Base-by-base conservation (phyloP, 1,140 invertebrate genomes). In the Drosophila ercepeae region DNA sequence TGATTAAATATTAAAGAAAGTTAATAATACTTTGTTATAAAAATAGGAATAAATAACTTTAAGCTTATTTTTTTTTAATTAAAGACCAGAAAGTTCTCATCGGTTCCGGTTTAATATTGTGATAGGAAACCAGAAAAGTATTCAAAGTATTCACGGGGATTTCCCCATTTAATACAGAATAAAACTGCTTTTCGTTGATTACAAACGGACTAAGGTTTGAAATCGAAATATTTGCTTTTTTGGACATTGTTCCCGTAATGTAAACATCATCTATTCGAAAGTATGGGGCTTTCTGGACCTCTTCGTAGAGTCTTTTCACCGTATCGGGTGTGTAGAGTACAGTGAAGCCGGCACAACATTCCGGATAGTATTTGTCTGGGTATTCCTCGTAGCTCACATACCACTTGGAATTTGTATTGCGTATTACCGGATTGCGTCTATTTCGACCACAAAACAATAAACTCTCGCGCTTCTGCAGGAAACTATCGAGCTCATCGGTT, bases 241-340 rank as follows among this genome's bases (percentile, higher is more conserved):
- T 89, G 2, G 94, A 93, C 41, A 96, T 82, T 11, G 94, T 94
- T 27, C 96, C 96, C 2, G 96, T 97, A 13, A 97, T 92, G 75
- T 95, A 94, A 11, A 97, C 95, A 91, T 97, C 96, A 89, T 97
- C 96, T 46, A 97, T 95, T 95, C 96, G 96, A 92, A 97, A 97
- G 89, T 94, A 96, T 1, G 92, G 91, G 4, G 93, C 72, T 39
- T 90, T 91, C 82, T 95, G 94, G 5, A 94, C 94, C 59, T 93
- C 92, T 21, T 90, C 90, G 64, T 95, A 95, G 9, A 96, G 79
- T 32, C 92, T 83, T 71, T 93, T 93, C 5, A 94, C 93, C 21
- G 95, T 94, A 91, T 96, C 95, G 11, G 94, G 93, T 0, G 95
- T 95, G 76, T 95, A 95, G 1, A 96, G 74, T 16, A 96, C 93